phyloP scores from a whole-genome alignment of 2,888 invertebrate species.

The Halictus ligatus region DNA sequence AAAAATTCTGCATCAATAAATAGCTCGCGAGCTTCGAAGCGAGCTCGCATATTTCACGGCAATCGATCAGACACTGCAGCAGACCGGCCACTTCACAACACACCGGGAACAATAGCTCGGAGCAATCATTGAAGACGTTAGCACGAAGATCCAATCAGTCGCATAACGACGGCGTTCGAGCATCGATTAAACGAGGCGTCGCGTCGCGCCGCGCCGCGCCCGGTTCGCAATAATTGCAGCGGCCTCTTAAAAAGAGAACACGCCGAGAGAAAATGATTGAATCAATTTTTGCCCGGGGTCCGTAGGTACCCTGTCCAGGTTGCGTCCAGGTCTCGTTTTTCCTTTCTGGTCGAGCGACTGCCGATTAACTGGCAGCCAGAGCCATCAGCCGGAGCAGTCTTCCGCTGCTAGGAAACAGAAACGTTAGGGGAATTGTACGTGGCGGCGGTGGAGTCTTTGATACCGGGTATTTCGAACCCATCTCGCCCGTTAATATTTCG shows the following conservation, averaged over 20 bases:
- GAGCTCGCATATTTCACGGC: background rate
- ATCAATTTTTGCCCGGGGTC: background rate
- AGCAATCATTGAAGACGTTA: background rate
- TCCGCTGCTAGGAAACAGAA: background rate
- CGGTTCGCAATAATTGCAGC: background rate
- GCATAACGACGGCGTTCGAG: background rate
- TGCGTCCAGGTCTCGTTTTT: background rate
- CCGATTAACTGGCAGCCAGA: constrained; percentile 5
- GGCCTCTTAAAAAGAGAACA: background rate
- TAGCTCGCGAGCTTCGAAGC: background rate
- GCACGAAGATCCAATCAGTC: constrained; percentile 5
- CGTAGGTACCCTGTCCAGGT: background rate
- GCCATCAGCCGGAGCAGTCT: background rate
- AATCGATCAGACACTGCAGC: background rate
- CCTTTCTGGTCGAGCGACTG: background rate
- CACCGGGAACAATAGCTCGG: background rate
- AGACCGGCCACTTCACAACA: background rate
- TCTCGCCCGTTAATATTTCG: constrained; percentile 65
- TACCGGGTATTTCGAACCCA: constrained; percentile 20
- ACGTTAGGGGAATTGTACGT: constrained; percentile 9
- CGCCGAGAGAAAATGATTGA: background rate
- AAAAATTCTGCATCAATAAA: background rate
- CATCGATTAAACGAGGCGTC: background rate
- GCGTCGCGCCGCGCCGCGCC: too few species aligned
- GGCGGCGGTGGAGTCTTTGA: background rate